Evolutionary conservation across 2,797 vertebrate genomes (phyloP), one percentile per base, ranked within the genome.

Genomic region (Coccyzus lansbergi): DNA sequence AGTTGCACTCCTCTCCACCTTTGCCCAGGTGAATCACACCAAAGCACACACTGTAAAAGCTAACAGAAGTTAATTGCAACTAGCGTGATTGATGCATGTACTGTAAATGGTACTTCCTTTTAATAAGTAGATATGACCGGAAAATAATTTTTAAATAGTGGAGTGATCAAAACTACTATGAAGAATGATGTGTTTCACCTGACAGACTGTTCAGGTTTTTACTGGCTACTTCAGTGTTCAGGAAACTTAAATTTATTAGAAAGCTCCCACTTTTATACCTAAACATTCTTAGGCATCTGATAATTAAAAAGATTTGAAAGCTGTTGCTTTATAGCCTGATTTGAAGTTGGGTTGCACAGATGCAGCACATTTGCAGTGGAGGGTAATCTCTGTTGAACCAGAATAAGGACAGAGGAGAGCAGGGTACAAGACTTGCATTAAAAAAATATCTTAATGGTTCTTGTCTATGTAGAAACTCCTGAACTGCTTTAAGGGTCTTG

Each of bases 1-100:
- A 95, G 55, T 28, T 36, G 59, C 59, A 95, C 42, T 55, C 1
- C 20, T 79, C 70, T 51, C 22, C 51, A 72, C 77, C 83, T 88
- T 90, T 69, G 52, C 31, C 58, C 59, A 49, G 48, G 59, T 94
- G 86, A 94, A 90, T 93, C 88, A 94, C 77, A 83, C 48, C 55
- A 40, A n/a, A 75, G 34, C 17, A 44, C 0, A 0, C 44, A 28
- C 42, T 78, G 28, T 65, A 65, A 88, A 52, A 29, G 33, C 28
- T 52, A 22, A 48, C 19, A 71, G 12, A 85, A 94, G 16, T 63
- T 74, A 52, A 36, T 36, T 79, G 34, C 40, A 71, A 2, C 33
- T 22, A 5, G 15, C 21, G 4, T 49, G 52, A 56, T 16, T 68
- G 40, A 58, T 60, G 12, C 15, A 60, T 79, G 1, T 15, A 25